A percentile compares a stretch with the other conserved stretches of the same genome.
These are phyloP conservation scores for Polypedilum vanderplanki DNA, from an alignment of 1,140 invertebrate genomes.

Conservation along the genomic window DNA sequence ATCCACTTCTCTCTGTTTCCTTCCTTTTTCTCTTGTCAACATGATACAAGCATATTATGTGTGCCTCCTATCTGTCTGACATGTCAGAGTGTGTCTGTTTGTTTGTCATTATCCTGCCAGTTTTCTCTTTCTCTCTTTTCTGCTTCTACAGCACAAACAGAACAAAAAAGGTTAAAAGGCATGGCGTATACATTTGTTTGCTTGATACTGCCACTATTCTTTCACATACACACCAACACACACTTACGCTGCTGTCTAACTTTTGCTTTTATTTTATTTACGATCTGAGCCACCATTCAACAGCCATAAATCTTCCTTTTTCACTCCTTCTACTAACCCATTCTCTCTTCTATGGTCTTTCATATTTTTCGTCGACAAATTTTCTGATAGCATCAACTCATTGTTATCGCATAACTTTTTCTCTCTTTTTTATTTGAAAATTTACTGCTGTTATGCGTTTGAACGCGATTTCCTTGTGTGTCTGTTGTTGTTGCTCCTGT, in stretches of 20 bases:
- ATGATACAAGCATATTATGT: conserved; percentile 10
- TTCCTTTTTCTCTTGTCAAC: not conserved
- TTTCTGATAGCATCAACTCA: conserved; percentile 17
- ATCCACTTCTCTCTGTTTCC: not conserved
- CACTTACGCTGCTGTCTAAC: not conserved
- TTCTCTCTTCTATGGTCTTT: not conserved
- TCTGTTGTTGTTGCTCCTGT: not conserved
- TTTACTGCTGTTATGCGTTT: too few relatives aligned
- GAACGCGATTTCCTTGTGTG: too few relatives aligned
- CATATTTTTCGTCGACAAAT: not conserved
- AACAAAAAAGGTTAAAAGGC: too few relatives aligned
- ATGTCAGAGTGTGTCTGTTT: conserved; percentile 17
- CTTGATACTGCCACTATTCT: not conserved
- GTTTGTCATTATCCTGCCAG: conserved; percentile 6
- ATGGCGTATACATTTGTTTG: too few relatives aligned
- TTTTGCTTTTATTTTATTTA: not conserved
- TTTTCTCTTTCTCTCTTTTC: not conserved
- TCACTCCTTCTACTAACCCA: too few relatives aligned
- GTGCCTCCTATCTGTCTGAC: not conserved
- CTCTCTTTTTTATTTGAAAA: not conserved
- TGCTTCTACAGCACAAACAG: not conserved
- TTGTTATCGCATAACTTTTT: not conserved
- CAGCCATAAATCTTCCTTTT: not conserved
- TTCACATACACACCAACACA: not conserved
- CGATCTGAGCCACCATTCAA: conserved; percentile 1